These are phyloP conservation scores for Macrobrachium nipponense DNA, from an alignment of 1,140 invertebrate genomes.

Conservation along the genomic window DNA sequence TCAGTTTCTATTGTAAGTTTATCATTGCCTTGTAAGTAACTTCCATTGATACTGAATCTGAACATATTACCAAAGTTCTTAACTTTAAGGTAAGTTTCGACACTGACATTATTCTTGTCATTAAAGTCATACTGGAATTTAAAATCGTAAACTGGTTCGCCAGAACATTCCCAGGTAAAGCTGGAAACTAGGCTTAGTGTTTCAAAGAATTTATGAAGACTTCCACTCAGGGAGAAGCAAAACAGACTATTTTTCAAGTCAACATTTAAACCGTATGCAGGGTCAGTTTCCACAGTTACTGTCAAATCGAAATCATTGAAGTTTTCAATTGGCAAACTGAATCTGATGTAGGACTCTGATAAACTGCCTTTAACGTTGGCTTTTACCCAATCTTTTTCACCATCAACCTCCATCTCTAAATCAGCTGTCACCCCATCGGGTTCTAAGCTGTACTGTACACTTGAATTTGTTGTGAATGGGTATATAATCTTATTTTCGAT, in stretches of 20 bases:
- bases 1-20: no score
- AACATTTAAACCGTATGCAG: neutral
- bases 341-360: constrained; percentile 21
- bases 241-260: neutral
- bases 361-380: constrained; percentile 37
- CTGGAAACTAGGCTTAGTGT: neutral
- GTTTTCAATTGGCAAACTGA: constrained; percentile 24
- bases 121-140: neutral
- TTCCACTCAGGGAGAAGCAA: constrained; percentile 28
- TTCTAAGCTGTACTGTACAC: constrained; percentile 3
- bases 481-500: constrained; percentile 26
- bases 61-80: no score
- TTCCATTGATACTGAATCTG: no score
- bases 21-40: no score
- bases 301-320: constrained; percentile 34
- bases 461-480: constrained; percentile 23
- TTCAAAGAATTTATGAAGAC: constrained; percentile 9
- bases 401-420: constrained; percentile 33
- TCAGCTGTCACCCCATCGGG: constrained; percentile 5
- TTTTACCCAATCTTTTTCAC: constrained; percentile 21
- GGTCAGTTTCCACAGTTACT: constrained; percentile 14
- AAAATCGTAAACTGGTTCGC: constrained; percentile 12
- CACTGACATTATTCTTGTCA: neutral
- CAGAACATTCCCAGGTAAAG: neutral
- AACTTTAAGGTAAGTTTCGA: no score